Conservation (phyloP, 2,113 vertebrate genomes). For the Sinocyclocheilus anophthalmus region DNA sequence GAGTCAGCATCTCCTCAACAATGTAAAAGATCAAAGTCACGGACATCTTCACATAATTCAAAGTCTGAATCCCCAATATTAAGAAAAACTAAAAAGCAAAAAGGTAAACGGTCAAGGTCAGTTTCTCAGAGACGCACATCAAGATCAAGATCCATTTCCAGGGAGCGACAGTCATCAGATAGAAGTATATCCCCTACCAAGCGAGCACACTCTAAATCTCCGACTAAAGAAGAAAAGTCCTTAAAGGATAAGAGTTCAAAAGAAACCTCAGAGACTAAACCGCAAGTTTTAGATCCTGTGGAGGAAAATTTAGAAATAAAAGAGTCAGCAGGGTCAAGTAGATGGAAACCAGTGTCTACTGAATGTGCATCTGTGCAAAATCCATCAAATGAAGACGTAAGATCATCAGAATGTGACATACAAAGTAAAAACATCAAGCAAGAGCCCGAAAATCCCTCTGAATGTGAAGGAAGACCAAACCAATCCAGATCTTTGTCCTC, state of each 20-base stretch:
- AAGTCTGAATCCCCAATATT: conserved; percentile 54
- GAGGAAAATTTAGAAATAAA: conserved; percentile 1
- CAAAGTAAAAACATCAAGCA: neutral
- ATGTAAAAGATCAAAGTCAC: conserved; percentile 69
- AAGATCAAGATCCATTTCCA: conserved; percentile 57
- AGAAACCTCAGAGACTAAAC: conserved; percentile 6
- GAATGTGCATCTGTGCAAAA: conserved; percentile 25
- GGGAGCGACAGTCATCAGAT: conserved; percentile 61
- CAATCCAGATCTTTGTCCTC: conserved; percentile 63
- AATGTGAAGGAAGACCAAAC: conserved; percentile 28
- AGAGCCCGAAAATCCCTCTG: neutral
- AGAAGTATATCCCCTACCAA: conserved; percentile 65
- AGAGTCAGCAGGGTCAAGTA: neutral
- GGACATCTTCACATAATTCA: conserved; percentile 65
- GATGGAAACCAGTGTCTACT: conserved; percentile 47
- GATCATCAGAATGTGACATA: conserved; percentile 33
- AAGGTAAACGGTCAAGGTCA: conserved; percentile 53
- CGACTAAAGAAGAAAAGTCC: conserved; percentile 58
- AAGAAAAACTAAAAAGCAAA: conserved; percentile 47
- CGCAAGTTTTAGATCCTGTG: neutral
- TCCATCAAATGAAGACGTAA: conserved; percentile 21
- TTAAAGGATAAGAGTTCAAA: conserved; percentile 17
- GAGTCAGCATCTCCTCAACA: conserved; percentile 60
- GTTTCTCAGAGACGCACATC: conserved; percentile 54
- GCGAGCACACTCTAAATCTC: conserved; percentile 64